Evolutionary conservation across 1,140 invertebrate species (phyloP).

Genomic region (Lepidurus arcticus): DNA sequence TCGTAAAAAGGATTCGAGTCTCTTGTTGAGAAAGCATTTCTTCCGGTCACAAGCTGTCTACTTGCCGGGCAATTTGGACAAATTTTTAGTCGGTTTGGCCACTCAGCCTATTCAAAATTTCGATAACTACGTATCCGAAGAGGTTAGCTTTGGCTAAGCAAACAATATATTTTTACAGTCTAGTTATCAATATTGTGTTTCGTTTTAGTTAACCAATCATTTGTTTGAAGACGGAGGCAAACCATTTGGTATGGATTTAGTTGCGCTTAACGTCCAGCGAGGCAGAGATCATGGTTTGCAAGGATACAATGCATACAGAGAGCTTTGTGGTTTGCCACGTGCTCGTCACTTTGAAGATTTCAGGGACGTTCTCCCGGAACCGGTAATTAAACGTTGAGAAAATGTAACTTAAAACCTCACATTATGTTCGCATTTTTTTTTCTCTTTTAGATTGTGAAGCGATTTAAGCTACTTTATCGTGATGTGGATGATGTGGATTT

Average conservation of each 20-base stretch:
- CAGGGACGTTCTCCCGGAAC: conserved; percentile 60
- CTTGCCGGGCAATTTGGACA: conserved; percentile 38
- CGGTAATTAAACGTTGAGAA: conserved; percentile 49
- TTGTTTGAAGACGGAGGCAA: conserved; percentile 45
- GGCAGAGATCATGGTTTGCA: conserved; percentile 50
- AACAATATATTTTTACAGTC: too few relatives aligned
- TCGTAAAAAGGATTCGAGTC: conserved; percentile 26
- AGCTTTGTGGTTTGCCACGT: conserved; percentile 58
- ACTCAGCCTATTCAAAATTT: conserved; percentile 34
- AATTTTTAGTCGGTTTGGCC: conserved; percentile 38
- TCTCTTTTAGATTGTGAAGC: conserved; percentile 36
- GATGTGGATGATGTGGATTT: conserved; percentile 46
- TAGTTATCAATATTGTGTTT: not conserved
- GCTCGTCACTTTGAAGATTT: conserved; percentile 70
- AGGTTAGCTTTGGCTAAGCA: conserved; percentile 27
- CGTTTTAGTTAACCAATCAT: conserved; percentile 44
- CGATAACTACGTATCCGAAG: conserved; percentile 35
- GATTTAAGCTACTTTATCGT: conserved; percentile 38
- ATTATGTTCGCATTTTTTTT: conserved; percentile 23
- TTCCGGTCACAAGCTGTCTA: conserved; percentile 34
- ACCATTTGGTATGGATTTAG: conserved; percentile 47
- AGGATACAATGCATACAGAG: conserved; percentile 47
- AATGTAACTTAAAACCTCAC: not conserved
- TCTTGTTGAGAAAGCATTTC: conserved; percentile 33
- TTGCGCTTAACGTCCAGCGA: conserved; percentile 47